Percentiles rank a stretch among this genome's conserved stretches.
phyloP scores from a whole-genome alignment of 2,113 vertebrate genomes.

The Orthonyx spaldingii region DNA sequence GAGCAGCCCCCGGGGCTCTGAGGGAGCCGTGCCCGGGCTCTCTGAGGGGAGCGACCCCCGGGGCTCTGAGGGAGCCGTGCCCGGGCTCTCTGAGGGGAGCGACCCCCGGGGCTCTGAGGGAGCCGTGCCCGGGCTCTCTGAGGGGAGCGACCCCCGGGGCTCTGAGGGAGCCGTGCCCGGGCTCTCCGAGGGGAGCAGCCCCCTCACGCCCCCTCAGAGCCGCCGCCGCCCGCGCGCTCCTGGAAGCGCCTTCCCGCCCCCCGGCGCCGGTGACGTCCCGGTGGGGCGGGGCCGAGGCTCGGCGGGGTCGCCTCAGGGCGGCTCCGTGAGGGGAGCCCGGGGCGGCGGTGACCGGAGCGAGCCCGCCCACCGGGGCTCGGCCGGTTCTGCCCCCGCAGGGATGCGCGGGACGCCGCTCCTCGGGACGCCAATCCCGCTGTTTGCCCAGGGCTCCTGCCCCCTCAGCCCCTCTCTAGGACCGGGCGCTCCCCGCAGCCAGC shows the following conservation, averaged over 20 bases:
- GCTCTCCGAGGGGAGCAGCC: not conserved
- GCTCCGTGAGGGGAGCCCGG: not conserved
- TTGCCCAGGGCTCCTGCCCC: not conserved
- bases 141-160: not conserved
- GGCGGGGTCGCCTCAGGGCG: not conserved
- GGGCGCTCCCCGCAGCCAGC: not conserved
- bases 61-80: fast-evolving
- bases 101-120: too few relatives aligned
- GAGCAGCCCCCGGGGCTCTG: not conserved
- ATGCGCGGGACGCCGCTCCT: not conserved
- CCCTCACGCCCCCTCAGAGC: not conserved
- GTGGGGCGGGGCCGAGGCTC: not conserved
- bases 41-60: not conserved
- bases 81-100: not conserved
- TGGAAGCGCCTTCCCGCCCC: not conserved
- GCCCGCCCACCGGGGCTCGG: too few relatives aligned
- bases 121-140: not conserved
- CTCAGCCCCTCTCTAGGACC: too few relatives aligned
- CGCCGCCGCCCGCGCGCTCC: not conserved
- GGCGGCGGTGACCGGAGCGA: not conserved
- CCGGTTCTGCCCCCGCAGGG: not conserved
- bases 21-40: fast-evolving
- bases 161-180: not conserved
- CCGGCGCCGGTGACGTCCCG: not conserved
- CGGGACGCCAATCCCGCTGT: not conserved